phyloP scores from a whole-genome alignment of 2,113 vertebrate species.

The Corapipo altera region DNA sequence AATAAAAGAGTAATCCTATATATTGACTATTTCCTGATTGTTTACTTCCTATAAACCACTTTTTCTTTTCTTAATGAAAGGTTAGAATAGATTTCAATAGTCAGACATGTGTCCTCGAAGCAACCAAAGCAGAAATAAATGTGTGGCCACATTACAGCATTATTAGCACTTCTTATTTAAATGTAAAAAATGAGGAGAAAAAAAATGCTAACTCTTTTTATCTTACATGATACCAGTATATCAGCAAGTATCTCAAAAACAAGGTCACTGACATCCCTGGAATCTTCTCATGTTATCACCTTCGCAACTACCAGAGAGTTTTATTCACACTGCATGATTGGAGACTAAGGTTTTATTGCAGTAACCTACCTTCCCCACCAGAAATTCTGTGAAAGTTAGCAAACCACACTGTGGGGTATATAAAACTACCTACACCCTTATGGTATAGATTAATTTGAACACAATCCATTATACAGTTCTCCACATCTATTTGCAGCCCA shows the following conservation, averaged over 20 bases:
- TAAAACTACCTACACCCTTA: neutral
- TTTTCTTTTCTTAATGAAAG: neutral
- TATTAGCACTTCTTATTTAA: neutral
- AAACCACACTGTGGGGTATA: neutral
- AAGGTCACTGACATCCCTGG: neutral
- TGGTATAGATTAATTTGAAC: neutral
- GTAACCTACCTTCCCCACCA: neutral
- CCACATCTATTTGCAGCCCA: neutral
- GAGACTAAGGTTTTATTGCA: neutral
- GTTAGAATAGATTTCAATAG: neutral
- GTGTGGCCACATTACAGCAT: neutral
- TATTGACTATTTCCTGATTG: neutral
- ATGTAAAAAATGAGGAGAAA: neutral
- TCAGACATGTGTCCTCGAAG: neutral
- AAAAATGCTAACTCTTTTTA: neutral
- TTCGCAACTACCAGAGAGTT: neutral
- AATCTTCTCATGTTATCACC: neutral
- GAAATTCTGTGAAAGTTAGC: neutral
- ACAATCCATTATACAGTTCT: accelerated
- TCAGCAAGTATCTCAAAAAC: neutral
- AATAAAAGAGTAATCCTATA: neutral
- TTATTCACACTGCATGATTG: neutral
- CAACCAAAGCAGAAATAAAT: neutral
- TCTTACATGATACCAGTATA: neutral
- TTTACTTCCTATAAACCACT: neutral